phyloP scores from a whole-genome alignment of 2,888 invertebrate genomes.

The Drosophila mimetica region DNA sequence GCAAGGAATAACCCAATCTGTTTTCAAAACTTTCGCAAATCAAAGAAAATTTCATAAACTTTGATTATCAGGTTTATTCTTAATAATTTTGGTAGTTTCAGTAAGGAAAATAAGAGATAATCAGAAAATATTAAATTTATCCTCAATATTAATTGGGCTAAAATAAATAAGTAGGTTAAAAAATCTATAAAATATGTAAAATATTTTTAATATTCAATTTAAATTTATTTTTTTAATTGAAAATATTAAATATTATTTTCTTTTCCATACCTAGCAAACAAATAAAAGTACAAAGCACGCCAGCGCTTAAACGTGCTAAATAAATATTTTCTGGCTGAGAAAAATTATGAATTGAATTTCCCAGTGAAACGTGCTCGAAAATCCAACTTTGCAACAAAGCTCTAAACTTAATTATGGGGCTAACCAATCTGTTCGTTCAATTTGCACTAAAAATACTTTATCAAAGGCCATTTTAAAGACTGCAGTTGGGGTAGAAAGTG shows the following conservation, averaged over 20 bases:
- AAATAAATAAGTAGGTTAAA: not conserved
- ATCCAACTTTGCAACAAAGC: not conserved
- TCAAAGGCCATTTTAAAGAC: conserved; percentile 11
- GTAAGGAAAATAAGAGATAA: too few species aligned
- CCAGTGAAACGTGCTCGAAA: conserved; percentile 19
- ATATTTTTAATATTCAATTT: too few species aligned
- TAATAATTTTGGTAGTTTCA: not conserved
- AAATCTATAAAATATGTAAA: too few species aligned
- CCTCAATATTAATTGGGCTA: too few species aligned
- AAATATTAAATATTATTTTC: not conserved
- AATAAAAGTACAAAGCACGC: conserved; percentile 3
- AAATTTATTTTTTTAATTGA: too few species aligned
- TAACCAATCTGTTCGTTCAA: not conserved
- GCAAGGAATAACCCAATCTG: conserved; percentile 20
- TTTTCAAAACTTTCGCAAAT: conserved; percentile 23
- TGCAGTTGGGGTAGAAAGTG: not conserved
- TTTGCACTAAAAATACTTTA: conserved; percentile 16
- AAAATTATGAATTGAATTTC: conserved; percentile 14
- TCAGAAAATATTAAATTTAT: too few species aligned
- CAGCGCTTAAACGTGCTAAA: conserved; percentile 8
- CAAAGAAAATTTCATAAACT: conserved; percentile 27
- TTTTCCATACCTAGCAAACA: not conserved
- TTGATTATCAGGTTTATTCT: not conserved
- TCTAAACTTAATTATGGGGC: conserved; percentile 7
- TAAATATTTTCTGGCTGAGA: conserved; percentile 11